phyloP scores from a whole-genome alignment of 2,888 invertebrate genomes.

The Abrostola triplasia region DNA sequence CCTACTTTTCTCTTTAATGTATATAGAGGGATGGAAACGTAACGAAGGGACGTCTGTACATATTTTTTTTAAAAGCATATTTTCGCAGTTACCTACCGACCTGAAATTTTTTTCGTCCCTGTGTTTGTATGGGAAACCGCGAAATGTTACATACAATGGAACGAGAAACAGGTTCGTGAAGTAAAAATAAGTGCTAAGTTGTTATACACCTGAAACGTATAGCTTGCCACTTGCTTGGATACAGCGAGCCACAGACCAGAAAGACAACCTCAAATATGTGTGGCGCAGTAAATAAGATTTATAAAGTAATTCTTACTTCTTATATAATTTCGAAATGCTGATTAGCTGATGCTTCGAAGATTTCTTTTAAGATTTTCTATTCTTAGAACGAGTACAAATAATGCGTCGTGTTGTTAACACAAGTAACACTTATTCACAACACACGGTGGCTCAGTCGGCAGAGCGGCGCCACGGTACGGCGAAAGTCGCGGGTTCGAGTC shows the following conservation, averaged over 20 bases:
- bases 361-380: too few relatives aligned
- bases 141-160: conserved; percentile 28
- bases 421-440: too few relatives aligned
- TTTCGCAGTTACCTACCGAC: conserved; percentile 23
- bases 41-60: conserved; percentile 24
- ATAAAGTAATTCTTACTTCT: too few relatives aligned
- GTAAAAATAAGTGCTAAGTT: conserved; percentile 8
- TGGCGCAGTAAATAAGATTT: too few relatives aligned
- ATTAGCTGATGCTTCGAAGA: too few relatives aligned
- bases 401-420: too few relatives aligned
- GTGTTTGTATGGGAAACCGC: conserved; percentile 19
- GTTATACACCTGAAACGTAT: background rate
- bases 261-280: too few relatives aligned
- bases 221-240: background rate
- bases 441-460: too few relatives aligned
- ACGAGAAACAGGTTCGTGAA: conserved; percentile 13
- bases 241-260: background rate
- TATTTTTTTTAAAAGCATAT: conserved; percentile 30
- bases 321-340: too few relatives aligned
- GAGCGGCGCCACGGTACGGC: too few relatives aligned
- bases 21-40: conserved; percentile 23
- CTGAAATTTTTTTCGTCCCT: conserved; percentile 26
- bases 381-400: too few relatives aligned
- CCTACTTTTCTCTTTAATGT: conserved; percentile 33
- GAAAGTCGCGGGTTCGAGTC: too few relatives aligned